Evolutionary conservation across 2,888 invertebrate genomes (phyloP).

Genomic region (Apodemia mormo): DNA sequence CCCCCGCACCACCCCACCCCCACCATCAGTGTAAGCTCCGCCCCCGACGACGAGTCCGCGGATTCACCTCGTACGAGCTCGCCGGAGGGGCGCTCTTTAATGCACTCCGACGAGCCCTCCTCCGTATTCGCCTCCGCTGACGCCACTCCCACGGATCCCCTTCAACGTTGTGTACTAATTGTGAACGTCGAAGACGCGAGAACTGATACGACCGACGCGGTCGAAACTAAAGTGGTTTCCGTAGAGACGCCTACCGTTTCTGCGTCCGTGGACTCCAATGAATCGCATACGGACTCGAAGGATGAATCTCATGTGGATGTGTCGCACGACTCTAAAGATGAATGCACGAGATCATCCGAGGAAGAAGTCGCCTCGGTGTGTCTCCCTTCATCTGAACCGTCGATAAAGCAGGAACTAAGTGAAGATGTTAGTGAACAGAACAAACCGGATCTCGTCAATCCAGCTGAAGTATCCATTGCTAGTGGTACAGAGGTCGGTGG

Average conservation of each 20-base stretch:
- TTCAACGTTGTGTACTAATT: conserved; percentile 39
- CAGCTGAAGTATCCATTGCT: conserved; percentile 26
- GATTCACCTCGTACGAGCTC: conserved; percentile 54
- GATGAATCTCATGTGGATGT: conserved; percentile 33
- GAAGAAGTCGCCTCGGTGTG: conserved; percentile 46
- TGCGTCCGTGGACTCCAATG: conserved; percentile 44
- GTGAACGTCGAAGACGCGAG: conserved; percentile 42
- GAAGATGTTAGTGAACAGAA: conserved; percentile 39
- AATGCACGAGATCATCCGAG: conserved; percentile 47
- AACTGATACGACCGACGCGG: conserved; percentile 42
- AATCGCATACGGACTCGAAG: conserved; percentile 39
- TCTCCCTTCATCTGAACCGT: conserved; percentile 51
- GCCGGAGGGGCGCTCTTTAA: conserved; percentile 63
- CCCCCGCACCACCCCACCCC: conserved; percentile 75
- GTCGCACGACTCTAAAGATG: conserved; percentile 33
- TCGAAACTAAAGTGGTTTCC: conserved; percentile 42
- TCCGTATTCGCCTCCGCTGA: conserved; percentile 73
- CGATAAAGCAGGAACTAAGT: conserved; percentile 55
- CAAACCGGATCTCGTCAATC: conserved; percentile 22
- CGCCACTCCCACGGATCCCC: conserved; percentile 65
- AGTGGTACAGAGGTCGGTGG: conserved; percentile 9
- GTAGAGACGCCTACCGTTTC: conserved; percentile 35
- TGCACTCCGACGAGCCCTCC: conserved; percentile 68
- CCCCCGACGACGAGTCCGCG: conserved; percentile 81
- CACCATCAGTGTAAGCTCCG: conserved; percentile 88